A percentile compares a stretch with the other conserved stretches of the same genome.
Conservation (phyloP, 2,113 vertebrate genomes). For the Columba livia region DNA sequence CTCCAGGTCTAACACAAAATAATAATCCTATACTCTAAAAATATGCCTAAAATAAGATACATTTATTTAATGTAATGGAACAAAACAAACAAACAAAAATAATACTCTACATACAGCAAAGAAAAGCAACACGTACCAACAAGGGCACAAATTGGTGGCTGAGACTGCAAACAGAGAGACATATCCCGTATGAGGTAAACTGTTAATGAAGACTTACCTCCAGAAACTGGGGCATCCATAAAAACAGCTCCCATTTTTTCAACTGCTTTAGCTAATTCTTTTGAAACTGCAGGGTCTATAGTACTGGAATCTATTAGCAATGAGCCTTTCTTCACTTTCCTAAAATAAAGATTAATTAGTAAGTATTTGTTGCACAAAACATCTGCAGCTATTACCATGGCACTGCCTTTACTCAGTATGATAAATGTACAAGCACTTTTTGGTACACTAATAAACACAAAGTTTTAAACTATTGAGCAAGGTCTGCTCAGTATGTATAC, state of each 20-base stretch:
- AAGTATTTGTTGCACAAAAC: neutral
- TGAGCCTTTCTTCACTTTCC: slow-evolving; percentile 97
- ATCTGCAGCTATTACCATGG: neutral
- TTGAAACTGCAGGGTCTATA: slow-evolving; percentile 93
- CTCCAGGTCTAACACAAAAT: neutral
- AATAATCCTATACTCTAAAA: neutral
- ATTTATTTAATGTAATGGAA: neutral
- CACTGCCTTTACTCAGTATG: neutral
- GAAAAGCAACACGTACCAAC: neutral
- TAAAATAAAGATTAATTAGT: slow-evolving; percentile 68
- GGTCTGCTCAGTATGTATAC: neutral
- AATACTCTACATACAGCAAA: neutral
- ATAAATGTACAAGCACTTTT: neutral
- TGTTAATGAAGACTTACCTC: slow-evolving; percentile 80
- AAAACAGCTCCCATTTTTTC: slow-evolving; percentile 98
- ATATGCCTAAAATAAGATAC: neutral
- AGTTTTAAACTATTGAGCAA: neutral
- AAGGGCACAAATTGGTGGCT: neutral
- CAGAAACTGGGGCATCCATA: slow-evolving; percentile 98
- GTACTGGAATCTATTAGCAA: slow-evolving; percentile 98
- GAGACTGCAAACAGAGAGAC: neutral
- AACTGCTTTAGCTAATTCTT: slow-evolving; percentile 90
- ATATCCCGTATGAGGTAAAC: neutral
- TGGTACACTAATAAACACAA: neutral
- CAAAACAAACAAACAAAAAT: neutral